A percentile compares a stretch with the other conserved stretches of the same genome.
phyloP scores from a whole-genome alignment of 64 coral and sea anemone genomes.

The Stylophora pistillata region DNA sequence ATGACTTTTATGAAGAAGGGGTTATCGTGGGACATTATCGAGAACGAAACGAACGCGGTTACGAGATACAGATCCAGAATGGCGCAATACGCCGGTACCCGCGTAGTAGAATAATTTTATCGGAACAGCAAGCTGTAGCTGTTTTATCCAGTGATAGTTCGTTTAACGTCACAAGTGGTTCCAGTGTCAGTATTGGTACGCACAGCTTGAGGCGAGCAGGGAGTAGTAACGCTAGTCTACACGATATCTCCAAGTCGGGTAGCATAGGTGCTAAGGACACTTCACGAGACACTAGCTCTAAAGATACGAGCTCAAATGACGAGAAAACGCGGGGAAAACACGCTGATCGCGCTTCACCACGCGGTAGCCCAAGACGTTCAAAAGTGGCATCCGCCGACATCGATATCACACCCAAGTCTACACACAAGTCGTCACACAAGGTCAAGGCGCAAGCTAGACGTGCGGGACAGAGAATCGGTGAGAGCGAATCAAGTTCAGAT shows the following conservation, averaged over 20 bases:
- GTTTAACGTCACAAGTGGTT: conserved; percentile 39
- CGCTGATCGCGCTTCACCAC: not conserved
- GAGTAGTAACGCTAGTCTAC: not conserved
- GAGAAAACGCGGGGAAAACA: not conserved
- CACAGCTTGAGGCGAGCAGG: conserved; percentile 15
- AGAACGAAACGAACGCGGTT: conserved; percentile 45
- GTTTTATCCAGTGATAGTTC: conserved; percentile 50
- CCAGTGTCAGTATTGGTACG: conserved; percentile 37
- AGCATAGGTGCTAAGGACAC: conserved; percentile 16
- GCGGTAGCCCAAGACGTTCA: not conserved
- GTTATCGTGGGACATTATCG: conserved; percentile 83
- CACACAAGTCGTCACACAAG: conserved; percentile 34
- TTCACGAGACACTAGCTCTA: conserved; percentile 50
- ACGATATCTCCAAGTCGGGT: not conserved
- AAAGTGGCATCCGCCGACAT: not conserved
- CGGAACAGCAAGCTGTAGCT: conserved; percentile 58
- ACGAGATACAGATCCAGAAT: conserved; percentile 66
- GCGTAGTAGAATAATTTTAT: conserved; percentile 58
- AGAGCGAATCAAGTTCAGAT: conserved; percentile 64
- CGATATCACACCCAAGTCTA: conserved; percentile 71
- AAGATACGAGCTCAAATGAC: conserved; percentile 63
- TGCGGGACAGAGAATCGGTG: conserved; percentile 13
- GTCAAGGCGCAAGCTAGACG: conserved; percentile 6
- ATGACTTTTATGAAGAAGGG: conserved; percentile 70
- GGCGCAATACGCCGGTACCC: conserved; percentile 65